These are phyloP conservation scores for Laticauda laticaudata DNA, from an alignment of 2,113 vertebrate species.

Conservation along the genomic window DNA sequence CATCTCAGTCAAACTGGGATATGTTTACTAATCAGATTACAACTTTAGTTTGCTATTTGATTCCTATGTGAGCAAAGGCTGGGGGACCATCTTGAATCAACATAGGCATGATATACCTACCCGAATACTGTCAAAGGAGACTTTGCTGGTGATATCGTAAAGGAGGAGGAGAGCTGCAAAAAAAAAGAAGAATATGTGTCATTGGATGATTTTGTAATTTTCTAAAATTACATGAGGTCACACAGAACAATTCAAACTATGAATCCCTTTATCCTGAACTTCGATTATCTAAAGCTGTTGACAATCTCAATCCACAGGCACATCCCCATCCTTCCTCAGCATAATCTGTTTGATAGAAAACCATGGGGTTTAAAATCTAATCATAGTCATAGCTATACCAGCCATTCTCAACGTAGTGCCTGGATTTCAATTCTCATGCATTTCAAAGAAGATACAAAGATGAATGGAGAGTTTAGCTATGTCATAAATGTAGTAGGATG, in stretches of 20 bases:
- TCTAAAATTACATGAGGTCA: background rate
- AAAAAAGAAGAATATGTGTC: constrained; percentile 26
- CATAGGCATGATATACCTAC: constrained; percentile 68
- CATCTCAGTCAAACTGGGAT: background rate
- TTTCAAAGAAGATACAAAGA: background rate
- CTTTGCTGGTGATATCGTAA: constrained; percentile 91
- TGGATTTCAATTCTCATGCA: background rate
- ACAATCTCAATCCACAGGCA: background rate
- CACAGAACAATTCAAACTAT: background rate
- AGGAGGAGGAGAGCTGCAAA: constrained; percentile 85
- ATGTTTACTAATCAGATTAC: too few species aligned
- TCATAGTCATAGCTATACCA: background rate
- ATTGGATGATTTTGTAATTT: too few species aligned
- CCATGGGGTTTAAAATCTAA: background rate
- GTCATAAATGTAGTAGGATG: background rate
- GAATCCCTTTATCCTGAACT: background rate
- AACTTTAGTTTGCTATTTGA: background rate
- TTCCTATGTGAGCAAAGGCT: background rate
- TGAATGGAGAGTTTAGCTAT: background rate
- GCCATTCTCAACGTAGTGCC: background rate
- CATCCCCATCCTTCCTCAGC: background rate
- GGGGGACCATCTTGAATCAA: background rate
- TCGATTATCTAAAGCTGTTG: background rate
- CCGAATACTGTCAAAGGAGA: constrained; percentile 92
- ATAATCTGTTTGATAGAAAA: background rate